phyloP scores from a whole-genome alignment of 2,888 invertebrate species.

The Ophioninae sp. region DNA sequence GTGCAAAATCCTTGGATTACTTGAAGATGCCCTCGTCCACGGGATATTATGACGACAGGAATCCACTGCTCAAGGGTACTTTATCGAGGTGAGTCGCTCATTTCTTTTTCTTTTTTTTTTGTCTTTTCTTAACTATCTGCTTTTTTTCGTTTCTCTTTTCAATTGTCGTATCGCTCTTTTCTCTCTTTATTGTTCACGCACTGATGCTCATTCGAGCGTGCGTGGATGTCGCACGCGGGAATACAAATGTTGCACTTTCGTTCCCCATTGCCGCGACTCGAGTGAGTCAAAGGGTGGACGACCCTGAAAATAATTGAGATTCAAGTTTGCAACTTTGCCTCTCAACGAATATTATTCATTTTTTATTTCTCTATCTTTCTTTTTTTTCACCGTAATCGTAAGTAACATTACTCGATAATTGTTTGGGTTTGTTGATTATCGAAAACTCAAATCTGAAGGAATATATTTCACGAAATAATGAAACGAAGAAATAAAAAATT shows the following conservation, averaged over 20 bases:
- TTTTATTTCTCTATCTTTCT: too few species aligned
- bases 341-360: too few species aligned
- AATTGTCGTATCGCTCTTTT: neutral
- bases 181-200: neutral
- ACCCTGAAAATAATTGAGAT: neutral
- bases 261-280: neutral
- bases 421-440: too few species aligned
- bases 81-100: conserved; percentile 82
- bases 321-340: neutral
- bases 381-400: too few species aligned
- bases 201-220: neutral
- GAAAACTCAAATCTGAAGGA: too few species aligned
- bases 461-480: too few species aligned
- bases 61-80: conserved; percentile 84
- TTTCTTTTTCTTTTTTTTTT: neutral
- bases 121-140: neutral
- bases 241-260: neutral
- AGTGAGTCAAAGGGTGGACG: neutral
- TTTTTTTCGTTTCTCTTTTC: neutral
- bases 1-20: conserved; percentile 79
- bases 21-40: conserved; percentile 80
- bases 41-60: conserved; percentile 83
- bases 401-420: too few species aligned
- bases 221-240: neutral
- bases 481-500: too few species aligned